Conservation (phyloP, 2,113 vertebrate genomes). For the Leptobrachium leishanense region DNA sequence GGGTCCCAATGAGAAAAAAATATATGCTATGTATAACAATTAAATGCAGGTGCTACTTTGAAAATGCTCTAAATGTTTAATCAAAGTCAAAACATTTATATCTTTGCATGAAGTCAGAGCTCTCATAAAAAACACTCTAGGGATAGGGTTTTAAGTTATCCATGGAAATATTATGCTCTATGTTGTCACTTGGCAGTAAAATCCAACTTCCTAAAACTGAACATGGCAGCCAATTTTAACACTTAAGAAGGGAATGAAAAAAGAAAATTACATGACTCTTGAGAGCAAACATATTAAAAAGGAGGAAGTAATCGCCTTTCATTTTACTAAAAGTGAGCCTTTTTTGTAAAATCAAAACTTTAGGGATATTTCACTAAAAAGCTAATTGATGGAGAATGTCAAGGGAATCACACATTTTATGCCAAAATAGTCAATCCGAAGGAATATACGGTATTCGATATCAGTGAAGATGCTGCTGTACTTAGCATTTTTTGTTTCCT, state of each 20-base stretch:
- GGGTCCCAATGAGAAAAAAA: background rate
- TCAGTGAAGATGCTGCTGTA: no score
- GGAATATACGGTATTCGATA: no score
- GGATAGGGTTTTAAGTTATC: conserved; percentile 15
- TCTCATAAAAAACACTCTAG: conserved; percentile 16
- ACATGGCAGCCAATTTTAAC: conserved; percentile 41
- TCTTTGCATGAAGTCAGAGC: conserved; percentile 21
- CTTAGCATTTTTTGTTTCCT: no score
- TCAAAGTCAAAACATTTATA: conserved; percentile 19
- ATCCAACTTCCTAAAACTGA: conserved; percentile 19
- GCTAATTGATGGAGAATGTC: no score
- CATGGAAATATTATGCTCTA: conserved; percentile 16
- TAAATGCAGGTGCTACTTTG: conserved; percentile 12
- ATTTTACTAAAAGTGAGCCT: no score
- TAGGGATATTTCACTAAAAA: no score
- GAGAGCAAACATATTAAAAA: conserved; percentile 13
- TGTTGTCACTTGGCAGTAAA: conserved; percentile 24
- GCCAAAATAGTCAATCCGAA: no score
- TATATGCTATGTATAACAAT: background rate
- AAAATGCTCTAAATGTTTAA: background rate
- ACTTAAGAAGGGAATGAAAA: conserved; percentile 22
- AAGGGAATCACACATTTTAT: no score
- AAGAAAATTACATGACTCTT: conserved; percentile 12
- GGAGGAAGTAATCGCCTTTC: conserved; percentile 22
- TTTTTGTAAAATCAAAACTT: no score